Base-by-base conservation (phyloP, 2,797 vertebrate genomes). In the Agapornis canus region DNA sequence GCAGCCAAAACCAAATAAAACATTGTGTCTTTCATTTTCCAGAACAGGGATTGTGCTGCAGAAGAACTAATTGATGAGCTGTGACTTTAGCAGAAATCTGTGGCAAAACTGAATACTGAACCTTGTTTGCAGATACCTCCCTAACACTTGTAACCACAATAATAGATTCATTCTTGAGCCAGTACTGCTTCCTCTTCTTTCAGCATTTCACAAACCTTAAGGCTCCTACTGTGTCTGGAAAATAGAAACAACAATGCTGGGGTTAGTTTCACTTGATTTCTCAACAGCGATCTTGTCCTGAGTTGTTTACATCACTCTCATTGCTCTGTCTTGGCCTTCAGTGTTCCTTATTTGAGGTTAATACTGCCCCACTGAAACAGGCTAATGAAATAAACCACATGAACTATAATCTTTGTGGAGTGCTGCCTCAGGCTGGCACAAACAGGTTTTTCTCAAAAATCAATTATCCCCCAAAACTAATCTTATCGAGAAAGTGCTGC, bases 241-340 rank as follows among this genome's bases (percentile, higher is more conserved):
- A 92, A 79, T 1, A 89, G 42, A 47, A 91, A 56, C 11, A 3
- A 72, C 51, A 57, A 71, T 39, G 12, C 47, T 63, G 25, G 61
- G 40, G 22, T 61, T 84, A 84, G 73, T 89, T 94, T 93, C 63
- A 21, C 60, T 90, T 39, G 61, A 79, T 76, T 95, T 90, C 76
- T 64, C 84, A 92, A 87, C 32, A 80, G 32, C n/a, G 47, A 47
- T 56, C n/a, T 77, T 56, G 37, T 63, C 39, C 68, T 26, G n/a
- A 71, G 45, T 71, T 95, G 79, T 93, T 95, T 91, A 87, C 64
- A 56, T 48, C 63, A 4, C 52, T 49, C 29, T 90, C 64, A 56
- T 48, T 35, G 2, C 52, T 51, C 32, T 90, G 43, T 60, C 73
- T 90, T 77, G 71, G 68, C 71, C 72, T 61, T 94, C 76, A 40